A percentile compares a stretch with the other conserved stretches of the same genome.
Evolutionary conservation across 2,113 vertebrate genomes (phyloP).

Genomic region (Podarcis muralis): DNA sequence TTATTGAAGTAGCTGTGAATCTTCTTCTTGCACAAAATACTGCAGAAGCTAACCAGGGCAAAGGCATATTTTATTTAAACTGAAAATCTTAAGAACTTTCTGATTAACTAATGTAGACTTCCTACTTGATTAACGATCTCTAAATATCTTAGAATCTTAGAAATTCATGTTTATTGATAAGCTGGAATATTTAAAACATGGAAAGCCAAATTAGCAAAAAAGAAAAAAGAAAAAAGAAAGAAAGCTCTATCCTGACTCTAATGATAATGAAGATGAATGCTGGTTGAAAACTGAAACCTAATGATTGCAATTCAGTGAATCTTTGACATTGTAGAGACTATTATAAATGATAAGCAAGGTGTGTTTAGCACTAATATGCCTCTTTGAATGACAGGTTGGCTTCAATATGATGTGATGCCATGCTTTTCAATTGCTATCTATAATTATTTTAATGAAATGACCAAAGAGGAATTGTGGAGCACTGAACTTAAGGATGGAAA

Average conservation of each 20-base stretch:
- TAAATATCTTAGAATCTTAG: slow-evolving; percentile 66
- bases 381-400: slow-evolving; percentile 33
- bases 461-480: not conserved
- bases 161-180: slow-evolving; percentile 74
- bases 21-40: slow-evolving; percentile 63
- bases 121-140: slow-evolving; percentile 64
- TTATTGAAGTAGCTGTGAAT: slow-evolving; percentile 61
- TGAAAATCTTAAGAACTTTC: slow-evolving; percentile 56
- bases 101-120: slow-evolving; percentile 67
- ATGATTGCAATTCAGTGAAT: slow-evolving; percentile 16
- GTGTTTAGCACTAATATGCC: slow-evolving; percentile 23
- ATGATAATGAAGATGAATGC: slow-evolving; percentile 48
- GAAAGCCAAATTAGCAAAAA: slow-evolving; percentile 66
- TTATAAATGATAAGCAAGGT: slow-evolving; percentile 29
- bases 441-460: not conserved
- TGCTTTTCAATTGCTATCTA: slow-evolving; percentile 42
- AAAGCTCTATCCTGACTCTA: slow-evolving; percentile 45
- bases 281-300: slow-evolving; percentile 48
- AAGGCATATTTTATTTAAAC: slow-evolving; percentile 56
- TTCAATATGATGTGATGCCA: slow-evolving; percentile 41
- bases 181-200: slow-evolving; percentile 71
- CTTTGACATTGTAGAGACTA: slow-evolving; percentile 38
- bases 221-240: not conserved
- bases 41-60: slow-evolving; percentile 53
- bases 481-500: too few species aligned